Evolutionary conservation across 2,797 vertebrate species (phyloP).

Genomic region (Acanthurus lineatus): DNA sequence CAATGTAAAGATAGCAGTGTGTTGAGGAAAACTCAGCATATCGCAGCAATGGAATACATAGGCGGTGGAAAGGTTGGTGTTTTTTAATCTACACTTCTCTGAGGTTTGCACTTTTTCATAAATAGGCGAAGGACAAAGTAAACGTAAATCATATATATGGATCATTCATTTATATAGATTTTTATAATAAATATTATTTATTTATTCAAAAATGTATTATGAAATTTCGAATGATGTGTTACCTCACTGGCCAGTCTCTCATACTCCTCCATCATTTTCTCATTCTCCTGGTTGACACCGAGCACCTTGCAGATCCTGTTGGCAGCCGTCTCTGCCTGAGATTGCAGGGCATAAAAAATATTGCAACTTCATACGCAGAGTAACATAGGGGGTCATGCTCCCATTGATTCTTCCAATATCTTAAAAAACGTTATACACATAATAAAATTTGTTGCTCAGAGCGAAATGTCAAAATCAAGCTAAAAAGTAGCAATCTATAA

Average conservation of each 20-base stretch:
- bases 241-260: conserved; percentile 99
- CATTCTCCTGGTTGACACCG: conserved; percentile 99
- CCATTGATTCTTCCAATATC: conserved; percentile 19
- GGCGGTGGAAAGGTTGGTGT: neutral
- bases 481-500: too few relatives aligned
- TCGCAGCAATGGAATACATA: neutral
- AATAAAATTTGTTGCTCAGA: conserved; percentile 15
- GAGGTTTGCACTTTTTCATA: conserved; percentile 20
- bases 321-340: conserved; percentile 97
- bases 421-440: conserved; percentile 6
- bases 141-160: neutral
- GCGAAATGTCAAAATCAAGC: neutral
- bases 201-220: too few relatives aligned
- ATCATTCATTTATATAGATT: too few relatives aligned
- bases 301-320: conserved; percentile 99
- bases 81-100: conserved; percentile 20
- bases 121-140: neutral
- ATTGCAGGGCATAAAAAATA: conserved; percentile 13
- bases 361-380: conserved; percentile 31
- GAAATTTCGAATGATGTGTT: conserved; percentile 62
- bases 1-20: conserved; percentile 1
- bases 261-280: conserved; percentile 99
- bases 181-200: too few relatives aligned
- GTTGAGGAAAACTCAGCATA: conserved; percentile 6
- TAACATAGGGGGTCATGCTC: conserved; percentile 9